Conservation (phyloP, 2,113 vertebrate genomes). For the Callaeas wilsoni region DNA sequence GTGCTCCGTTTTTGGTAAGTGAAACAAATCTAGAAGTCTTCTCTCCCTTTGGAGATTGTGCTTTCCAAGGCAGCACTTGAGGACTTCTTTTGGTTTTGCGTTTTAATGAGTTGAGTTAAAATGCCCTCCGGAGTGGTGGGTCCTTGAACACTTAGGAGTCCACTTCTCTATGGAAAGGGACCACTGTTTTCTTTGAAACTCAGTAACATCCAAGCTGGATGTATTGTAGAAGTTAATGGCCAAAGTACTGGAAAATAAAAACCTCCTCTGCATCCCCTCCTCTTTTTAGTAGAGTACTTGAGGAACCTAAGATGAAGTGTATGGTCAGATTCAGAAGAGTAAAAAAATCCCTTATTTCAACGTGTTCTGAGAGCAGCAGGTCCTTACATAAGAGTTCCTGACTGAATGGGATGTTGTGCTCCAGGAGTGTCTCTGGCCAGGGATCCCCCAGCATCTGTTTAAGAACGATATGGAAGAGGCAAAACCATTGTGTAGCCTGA, state of each 20-base stretch:
- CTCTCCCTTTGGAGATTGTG: not conserved
- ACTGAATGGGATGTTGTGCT: not conserved
- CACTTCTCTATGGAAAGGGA: not conserved
- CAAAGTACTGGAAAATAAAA: not conserved
- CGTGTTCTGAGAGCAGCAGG: not conserved
- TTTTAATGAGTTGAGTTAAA: not conserved
- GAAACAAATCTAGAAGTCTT: not conserved
- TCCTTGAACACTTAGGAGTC: not conserved
- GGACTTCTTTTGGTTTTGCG: not conserved
- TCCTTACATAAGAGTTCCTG: not conserved
- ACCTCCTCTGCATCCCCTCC: not conserved
- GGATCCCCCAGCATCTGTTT: not conserved
- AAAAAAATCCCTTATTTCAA: not conserved
- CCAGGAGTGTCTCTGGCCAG: not conserved
- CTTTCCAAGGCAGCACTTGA: not conserved
- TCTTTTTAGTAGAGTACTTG: not conserved
- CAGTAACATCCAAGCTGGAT: not conserved
- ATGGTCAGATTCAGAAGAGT: not conserved
- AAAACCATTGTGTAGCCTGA: not conserved
- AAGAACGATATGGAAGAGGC: not conserved
- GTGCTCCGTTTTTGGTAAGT: slow-evolving; percentile 96
- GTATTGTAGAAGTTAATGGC: not conserved
- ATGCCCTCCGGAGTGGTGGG: not conserved
- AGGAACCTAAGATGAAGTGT: not conserved
- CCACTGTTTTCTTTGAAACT: not conserved